Conservation (phyloP, 1,140 invertebrate genomes). For the Nephotettix cincticeps region DNA sequence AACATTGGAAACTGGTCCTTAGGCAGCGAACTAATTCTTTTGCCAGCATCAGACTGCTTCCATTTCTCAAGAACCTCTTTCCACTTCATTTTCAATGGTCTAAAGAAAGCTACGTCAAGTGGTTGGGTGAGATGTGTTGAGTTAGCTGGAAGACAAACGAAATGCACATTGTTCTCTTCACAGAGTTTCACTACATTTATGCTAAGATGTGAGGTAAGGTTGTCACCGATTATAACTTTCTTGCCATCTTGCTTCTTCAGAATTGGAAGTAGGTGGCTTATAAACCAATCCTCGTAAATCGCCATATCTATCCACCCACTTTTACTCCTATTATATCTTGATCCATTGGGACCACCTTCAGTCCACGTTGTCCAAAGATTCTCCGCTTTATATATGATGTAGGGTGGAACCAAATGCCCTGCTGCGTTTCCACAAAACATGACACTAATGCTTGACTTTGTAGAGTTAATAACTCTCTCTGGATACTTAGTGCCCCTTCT, state of each 20-base stretch:
- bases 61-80: constrained; percentile 42
- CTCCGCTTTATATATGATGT: constrained; percentile 47
- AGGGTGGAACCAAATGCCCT: constrained; percentile 42
- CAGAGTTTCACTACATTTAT: constrained; percentile 42
- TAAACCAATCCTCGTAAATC: constrained; percentile 42
- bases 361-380: constrained; percentile 46
- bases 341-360: constrained; percentile 41
- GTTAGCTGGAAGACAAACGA: constrained; percentile 48
- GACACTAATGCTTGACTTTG: constrained; percentile 31
- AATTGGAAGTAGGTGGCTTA: constrained; percentile 37
- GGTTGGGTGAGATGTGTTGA: constrained; percentile 49
- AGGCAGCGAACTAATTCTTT: constrained; percentile 13
- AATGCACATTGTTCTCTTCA: constrained; percentile 43
- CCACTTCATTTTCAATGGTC: constrained; percentile 47
- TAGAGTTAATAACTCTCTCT: constrained; percentile 33
- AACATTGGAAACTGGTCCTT: constrained; percentile 25
- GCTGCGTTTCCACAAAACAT: constrained; percentile 37
- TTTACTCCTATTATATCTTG: constrained; percentile 26
- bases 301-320: constrained; percentile 23
- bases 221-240: constrained; percentile 45
- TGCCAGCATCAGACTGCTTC: constrained; percentile 36
- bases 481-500: constrained; percentile 31
- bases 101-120: constrained; percentile 47
- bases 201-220: constrained; percentile 46
- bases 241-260: constrained; percentile 33